phyloP scores from a whole-genome alignment of 2,797 vertebrate species.

The Xyrichtys novacula region DNA sequence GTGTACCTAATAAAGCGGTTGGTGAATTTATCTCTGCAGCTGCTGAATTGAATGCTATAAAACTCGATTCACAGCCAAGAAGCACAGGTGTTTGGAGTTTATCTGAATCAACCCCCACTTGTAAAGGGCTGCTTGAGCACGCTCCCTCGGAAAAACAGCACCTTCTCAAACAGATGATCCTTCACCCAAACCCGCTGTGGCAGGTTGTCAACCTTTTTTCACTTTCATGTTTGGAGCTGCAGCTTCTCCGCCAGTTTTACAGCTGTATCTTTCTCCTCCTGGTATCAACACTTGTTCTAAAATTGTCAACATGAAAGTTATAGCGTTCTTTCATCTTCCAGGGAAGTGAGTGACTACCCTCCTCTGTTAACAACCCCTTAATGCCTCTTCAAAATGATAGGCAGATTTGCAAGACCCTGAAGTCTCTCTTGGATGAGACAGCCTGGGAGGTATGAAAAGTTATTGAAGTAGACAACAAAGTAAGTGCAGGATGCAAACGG shows the following conservation, averaged over 20 bases:
- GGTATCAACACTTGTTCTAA: constrained; percentile 23
- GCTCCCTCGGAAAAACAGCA: background rate
- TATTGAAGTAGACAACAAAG: background rate
- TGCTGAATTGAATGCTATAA: too few species aligned
- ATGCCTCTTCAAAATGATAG: background rate
- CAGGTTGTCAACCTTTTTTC: constrained; percentile 5
- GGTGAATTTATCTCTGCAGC: too few species aligned
- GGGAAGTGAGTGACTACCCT: constrained; percentile 8
- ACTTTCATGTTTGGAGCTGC: background rate
- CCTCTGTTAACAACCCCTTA: background rate
- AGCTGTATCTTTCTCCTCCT: background rate
- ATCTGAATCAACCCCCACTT: background rate
- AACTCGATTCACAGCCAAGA: too few species aligned
- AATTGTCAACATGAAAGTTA: constrained; percentile 26
- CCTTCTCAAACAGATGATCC: background rate
- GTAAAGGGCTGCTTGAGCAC: background rate
- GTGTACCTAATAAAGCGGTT: too few species aligned
- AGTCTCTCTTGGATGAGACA: background rate
- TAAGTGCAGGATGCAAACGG: constrained; percentile 7
- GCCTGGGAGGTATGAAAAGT: constrained; percentile 6
- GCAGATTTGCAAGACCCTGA: constrained; percentile 6
- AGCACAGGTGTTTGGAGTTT: background rate
- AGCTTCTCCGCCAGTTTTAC: background rate
- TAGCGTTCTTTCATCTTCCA: constrained; percentile 8
- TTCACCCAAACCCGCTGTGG: background rate